phyloP scores from a whole-genome alignment of 2,888 invertebrate species.

The Villa cingulata region DNA sequence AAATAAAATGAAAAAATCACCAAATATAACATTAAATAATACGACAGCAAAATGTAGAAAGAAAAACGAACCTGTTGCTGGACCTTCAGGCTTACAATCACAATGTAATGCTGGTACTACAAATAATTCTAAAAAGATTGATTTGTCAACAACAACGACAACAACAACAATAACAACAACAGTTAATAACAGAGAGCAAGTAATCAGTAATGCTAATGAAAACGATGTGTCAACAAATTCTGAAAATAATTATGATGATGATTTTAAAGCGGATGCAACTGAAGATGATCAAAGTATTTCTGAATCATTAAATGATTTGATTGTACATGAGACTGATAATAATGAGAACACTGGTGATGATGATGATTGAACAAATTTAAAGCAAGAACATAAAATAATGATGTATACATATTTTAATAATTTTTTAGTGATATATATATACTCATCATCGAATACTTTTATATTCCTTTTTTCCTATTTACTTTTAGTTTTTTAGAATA shows the following conservation, averaged over 20 bases:
- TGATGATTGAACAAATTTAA: background rate
- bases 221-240: background rate
- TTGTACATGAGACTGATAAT: constrained; percentile 1
- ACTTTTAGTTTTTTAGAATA: too few species aligned
- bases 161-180: background rate
- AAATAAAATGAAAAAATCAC: background rate
- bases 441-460: too few species aligned
- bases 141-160: background rate
- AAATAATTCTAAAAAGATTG: too few species aligned
- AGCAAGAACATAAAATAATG: background rate
- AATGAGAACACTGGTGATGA: constrained; percentile 1
- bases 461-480: too few species aligned
- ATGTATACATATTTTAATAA: background rate
- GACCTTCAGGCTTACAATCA: constrained; percentile 1
- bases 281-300: constrained; percentile 1
- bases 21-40: background rate
- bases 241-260: constrained; percentile 2
- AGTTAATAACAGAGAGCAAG: background rate
- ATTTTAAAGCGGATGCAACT: background rate
- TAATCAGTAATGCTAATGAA: background rate
- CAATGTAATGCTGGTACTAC: too few species aligned
- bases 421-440: too few species aligned
- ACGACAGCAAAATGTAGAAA: background rate
- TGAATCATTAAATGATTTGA: background rate
- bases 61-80: background rate